Evolutionary conservation across 2,113 vertebrate genomes (phyloP).

Genomic region (Cranoglanis bouderius): DNA sequence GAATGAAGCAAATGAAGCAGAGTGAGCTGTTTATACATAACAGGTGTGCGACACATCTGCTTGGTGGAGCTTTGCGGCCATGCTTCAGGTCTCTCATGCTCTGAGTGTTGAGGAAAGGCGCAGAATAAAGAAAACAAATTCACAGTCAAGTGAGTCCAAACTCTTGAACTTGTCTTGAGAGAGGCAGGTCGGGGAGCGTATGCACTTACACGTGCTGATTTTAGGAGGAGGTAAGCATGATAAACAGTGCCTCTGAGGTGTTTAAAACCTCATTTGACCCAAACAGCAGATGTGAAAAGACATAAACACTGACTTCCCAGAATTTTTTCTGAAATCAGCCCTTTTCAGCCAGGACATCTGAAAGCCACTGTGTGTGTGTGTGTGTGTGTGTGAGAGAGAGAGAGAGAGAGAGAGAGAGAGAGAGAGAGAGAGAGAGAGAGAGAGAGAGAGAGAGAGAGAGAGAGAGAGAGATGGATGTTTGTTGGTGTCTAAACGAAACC

Average conservation of each 20-base stretch:
- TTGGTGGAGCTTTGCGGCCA: conserved; percentile 13
- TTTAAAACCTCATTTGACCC: conserved; percentile 44
- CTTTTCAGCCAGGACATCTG: conserved; percentile 23
- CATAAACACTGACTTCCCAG: conserved; percentile 32
- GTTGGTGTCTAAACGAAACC: not conserved
- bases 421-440: not conserved
- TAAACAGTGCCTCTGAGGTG: conserved; percentile 41
- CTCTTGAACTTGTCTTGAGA: conserved; percentile 46
- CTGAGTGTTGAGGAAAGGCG: conserved; percentile 21
- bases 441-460: too few relatives aligned
- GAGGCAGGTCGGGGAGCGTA: conserved; percentile 50
- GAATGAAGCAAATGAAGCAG: conserved; percentile 36
- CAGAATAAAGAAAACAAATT: conserved; percentile 46
- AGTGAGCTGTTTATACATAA: conserved; percentile 43
- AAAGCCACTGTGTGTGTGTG: not conserved
- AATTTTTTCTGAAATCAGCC: conserved; percentile 1
- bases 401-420: not conserved
- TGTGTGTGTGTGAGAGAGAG: not conserved
- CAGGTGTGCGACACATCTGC: conserved; percentile 54
- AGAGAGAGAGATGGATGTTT: not conserved
- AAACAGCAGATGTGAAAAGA: conserved; percentile 41
- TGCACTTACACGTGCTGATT: conserved; percentile 40
- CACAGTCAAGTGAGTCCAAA: conserved; percentile 34
- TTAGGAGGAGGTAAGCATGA: conserved; percentile 38
- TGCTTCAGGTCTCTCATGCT: conserved; percentile 33